These are phyloP conservation scores for Tetraodon nigroviridis DNA, from an alignment of 2,113 vertebrate genomes.

Conservation along the genomic window DNA sequence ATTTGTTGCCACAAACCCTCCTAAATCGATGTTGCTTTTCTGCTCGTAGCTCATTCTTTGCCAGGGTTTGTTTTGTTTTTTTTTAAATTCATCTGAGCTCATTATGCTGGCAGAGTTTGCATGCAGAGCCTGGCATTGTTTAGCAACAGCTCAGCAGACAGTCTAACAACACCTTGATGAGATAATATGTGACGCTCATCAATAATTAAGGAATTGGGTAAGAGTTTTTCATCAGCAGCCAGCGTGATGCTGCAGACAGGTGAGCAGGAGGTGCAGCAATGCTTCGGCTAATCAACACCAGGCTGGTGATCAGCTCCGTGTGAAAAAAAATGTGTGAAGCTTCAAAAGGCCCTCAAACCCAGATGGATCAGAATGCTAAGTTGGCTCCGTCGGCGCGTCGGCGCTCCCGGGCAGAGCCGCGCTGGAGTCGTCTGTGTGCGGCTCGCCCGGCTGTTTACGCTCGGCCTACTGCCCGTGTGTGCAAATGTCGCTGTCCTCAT, in stretches of 20 bases:
- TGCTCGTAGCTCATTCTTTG: constrained; percentile 19
- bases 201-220: constrained; percentile 26
- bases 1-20: constrained; percentile 39
- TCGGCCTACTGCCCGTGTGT: constrained; percentile 28
- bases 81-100: constrained; percentile 29
- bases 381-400: no score
- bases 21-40: constrained; percentile 33
- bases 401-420: no score
- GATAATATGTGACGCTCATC: constrained; percentile 18
- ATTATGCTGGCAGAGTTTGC: constrained; percentile 1
- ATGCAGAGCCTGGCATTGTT: not conserved
- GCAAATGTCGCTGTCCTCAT: constrained; percentile 52
- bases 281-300: no score
- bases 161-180: constrained; percentile 4
- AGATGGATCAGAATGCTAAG: no score
- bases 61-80: constrained; percentile 16
- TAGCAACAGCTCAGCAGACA: constrained; percentile 17
- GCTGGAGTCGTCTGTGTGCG: no score
- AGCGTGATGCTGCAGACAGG: constrained; percentile 3
- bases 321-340: no score
- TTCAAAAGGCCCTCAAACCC: no score
- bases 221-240: constrained; percentile 27
- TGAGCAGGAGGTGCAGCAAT: constrained; percentile 26
- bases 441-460: constrained; percentile 32
- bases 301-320: no score